These are phyloP conservation scores for Agrilus biguttatus DNA, from an alignment of 2,888 invertebrate genomes.

Conservation along the genomic window DNA sequence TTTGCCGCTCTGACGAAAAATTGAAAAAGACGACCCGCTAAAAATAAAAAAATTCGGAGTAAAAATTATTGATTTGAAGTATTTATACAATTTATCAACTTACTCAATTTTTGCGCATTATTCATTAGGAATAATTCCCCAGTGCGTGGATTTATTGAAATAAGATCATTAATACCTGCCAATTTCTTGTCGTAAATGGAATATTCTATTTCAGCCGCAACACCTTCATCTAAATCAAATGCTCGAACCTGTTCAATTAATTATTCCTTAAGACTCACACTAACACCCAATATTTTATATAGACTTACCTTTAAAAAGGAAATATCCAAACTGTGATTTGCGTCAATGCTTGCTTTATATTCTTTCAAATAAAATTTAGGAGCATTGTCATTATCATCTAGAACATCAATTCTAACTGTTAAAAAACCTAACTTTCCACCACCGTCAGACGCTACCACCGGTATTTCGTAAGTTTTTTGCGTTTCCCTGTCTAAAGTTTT, in stretches of 20 bases:
- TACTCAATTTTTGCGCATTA: slow-evolving; percentile 39
- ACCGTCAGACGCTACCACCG: slow-evolving; percentile 68
- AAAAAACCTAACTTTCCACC: slow-evolving; percentile 66
- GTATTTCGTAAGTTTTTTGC: slow-evolving; percentile 55
- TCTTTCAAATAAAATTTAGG: slow-evolving; percentile 63
- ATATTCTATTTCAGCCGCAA: slow-evolving; percentile 58
- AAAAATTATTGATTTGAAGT: not conserved
- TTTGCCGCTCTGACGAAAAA: slow-evolving; percentile 84
- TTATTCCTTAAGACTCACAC: slow-evolving; percentile 1
- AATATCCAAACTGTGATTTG: slow-evolving; percentile 40
- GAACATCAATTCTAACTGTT: slow-evolving; percentile 62
- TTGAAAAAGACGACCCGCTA: slow-evolving; percentile 66
- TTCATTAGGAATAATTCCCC: slow-evolving; percentile 59
- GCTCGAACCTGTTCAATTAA: slow-evolving; percentile 32
- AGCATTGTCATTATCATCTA: slow-evolving; percentile 72
- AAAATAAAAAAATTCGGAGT: slow-evolving; percentile 14
- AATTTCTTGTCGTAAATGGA: slow-evolving; percentile 58
- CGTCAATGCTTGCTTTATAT: slow-evolving; percentile 60
- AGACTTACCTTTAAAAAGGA: slow-evolving; percentile 41
- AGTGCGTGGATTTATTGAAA: slow-evolving; percentile 58
- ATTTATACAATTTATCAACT: slow-evolving; percentile 6
- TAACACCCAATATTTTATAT: not conserved
- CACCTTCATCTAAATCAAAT: slow-evolving; percentile 63
- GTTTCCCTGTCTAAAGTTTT: slow-evolving; percentile 57
- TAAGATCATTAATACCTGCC: slow-evolving; percentile 48